phyloP scores from a whole-genome alignment of 2,797 vertebrate genomes.

The Schizopygopsis malacanthus region DNA sequence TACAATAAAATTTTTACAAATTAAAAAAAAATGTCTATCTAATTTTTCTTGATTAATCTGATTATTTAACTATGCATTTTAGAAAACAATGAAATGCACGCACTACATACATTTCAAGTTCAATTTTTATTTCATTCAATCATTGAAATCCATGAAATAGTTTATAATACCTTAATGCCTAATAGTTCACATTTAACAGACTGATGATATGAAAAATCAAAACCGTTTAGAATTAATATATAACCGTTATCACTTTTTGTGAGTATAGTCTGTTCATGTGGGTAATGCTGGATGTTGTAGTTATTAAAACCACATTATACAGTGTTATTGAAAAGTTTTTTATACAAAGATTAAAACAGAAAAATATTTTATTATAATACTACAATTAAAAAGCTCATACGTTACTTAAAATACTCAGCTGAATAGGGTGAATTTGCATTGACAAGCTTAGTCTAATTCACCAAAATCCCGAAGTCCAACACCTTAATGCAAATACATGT shows the following conservation, averaged over 20 bases:
- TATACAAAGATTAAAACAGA: neutral
- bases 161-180: neutral
- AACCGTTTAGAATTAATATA: neutral
- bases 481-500: neutral
- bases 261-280: neutral
- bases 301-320: neutral
- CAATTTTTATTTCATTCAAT: neutral
- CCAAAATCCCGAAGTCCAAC: neutral
- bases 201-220: neutral
- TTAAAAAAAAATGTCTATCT: conserved; percentile 53
- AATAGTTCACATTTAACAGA: neutral
- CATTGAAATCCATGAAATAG: neutral
- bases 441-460: neutral
- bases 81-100: neutral
- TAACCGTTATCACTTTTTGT: neutral
- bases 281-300: neutral
- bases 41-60: neutral
- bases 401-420: neutral
- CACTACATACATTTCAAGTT: neutral
- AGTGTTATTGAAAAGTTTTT: neutral
- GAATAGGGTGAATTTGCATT: neutral
- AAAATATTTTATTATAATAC: neutral
- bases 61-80: neutral
- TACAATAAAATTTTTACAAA: conserved; percentile 72
- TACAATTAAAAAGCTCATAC: neutral